Conservation (phyloP, 2,888 invertebrate genomes). For the Agapostemon virescens region DNA sequence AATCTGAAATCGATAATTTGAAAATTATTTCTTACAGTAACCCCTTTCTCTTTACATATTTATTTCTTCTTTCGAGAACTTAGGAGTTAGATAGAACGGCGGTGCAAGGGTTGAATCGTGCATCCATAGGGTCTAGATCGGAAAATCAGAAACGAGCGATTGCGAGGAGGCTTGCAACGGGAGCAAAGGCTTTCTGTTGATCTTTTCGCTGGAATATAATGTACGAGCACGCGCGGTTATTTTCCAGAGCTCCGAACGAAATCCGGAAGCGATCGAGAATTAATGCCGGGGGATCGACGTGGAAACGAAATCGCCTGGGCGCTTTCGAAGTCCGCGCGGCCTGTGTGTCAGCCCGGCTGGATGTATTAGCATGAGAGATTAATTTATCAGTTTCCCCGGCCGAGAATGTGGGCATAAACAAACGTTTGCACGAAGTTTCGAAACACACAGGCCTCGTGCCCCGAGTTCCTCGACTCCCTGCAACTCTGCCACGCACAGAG, state of each 20-base stretch:
- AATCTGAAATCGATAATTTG: too few relatives aligned
- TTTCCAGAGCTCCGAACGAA: constrained; percentile 43
- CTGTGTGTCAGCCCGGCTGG: constrained; percentile 51
- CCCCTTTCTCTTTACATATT: too few relatives aligned
- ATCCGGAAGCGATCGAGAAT: constrained; percentile 66
- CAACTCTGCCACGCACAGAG: constrained; percentile 1
- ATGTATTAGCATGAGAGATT: constrained; percentile 68
- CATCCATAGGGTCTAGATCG: too few relatives aligned
- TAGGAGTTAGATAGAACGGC: too few relatives aligned
- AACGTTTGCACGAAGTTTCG: constrained; percentile 62
- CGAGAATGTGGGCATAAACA: constrained; percentile 65
- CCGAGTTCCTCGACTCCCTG: constrained; percentile 32
- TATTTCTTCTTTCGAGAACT: too few relatives aligned
- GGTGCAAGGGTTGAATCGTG: too few relatives aligned
- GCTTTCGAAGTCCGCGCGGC: constrained; percentile 44
- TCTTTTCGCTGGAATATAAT: not conserved
- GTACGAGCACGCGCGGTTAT: constrained; percentile 13
- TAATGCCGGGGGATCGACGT: constrained; percentile 58
- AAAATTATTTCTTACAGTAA: too few relatives aligned
- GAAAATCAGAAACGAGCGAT: not conserved
- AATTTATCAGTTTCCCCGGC: constrained; percentile 64
- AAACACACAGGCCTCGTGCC: constrained; percentile 58
- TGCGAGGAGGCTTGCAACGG: not conserved
- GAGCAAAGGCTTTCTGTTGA: not conserved
- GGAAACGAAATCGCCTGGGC: constrained; percentile 50